Conservation (phyloP, 1,140 invertebrate species). For the Tetraneura akinire region DNA sequence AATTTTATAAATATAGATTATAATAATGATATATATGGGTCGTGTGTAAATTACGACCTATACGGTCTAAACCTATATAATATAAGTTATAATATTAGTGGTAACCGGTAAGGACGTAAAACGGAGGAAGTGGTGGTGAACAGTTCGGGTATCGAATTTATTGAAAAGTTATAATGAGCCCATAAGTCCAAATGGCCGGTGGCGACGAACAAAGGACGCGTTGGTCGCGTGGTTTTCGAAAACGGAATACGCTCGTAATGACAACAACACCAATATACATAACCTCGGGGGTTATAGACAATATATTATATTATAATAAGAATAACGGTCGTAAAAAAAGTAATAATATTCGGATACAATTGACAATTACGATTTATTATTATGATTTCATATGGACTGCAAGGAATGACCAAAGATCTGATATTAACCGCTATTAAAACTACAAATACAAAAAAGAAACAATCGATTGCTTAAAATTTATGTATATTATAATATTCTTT, state of each 20-base stretch:
- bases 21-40: too few relatives aligned
- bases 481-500: not conserved
- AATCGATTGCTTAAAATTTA: not conserved
- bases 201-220: not conserved
- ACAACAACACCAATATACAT: not conserved
- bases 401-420: too few relatives aligned
- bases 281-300: slow-evolving; percentile 13
- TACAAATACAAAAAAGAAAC: too few relatives aligned
- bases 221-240: not conserved
- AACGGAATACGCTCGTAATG: not conserved
- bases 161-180: slow-evolving; percentile 34
- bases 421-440: not conserved
- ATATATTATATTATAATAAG: not conserved
- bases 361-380: slow-evolving; percentile 15
- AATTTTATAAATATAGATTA: too few relatives aligned
- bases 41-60: not conserved
- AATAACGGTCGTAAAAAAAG: not conserved
- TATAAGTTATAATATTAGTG: too few relatives aligned
- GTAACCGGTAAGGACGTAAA: not conserved
- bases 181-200: not conserved
- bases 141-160: not conserved
- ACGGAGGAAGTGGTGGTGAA: not conserved
- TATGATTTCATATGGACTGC: not conserved
- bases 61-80: not conserved
- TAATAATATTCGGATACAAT: not conserved